A percentile compares a stretch with the other conserved stretches of the same genome.
Conservation (phyloP, 2,113 vertebrate species). For the Mesoclemmys tuberculata region DNA sequence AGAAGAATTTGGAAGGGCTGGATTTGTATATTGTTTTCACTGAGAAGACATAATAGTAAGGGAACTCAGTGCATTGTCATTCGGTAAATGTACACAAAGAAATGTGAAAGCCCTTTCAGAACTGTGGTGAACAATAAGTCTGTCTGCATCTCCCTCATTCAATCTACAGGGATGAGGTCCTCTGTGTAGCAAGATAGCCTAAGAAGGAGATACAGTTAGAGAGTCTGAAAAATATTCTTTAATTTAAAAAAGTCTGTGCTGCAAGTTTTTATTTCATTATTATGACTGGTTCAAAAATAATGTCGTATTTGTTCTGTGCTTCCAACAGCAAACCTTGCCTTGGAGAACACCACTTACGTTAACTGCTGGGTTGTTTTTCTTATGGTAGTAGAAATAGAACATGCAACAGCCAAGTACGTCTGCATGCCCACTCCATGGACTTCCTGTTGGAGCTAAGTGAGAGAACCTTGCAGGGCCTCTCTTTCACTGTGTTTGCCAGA, state of each 20-base stretch:
- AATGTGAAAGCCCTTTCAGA: not conserved
- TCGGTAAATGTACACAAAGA: not conserved
- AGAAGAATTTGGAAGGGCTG: not conserved
- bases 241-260: not conserved
- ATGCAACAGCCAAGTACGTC: not conserved
- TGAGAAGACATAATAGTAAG: not conserved
- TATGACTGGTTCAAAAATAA: not conserved
- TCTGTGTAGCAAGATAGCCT: not conserved
- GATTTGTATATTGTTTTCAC: not conserved
- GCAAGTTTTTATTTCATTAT: not conserved
- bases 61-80: not conserved
- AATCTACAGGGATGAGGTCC: not conserved
- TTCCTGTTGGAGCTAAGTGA: not conserved
- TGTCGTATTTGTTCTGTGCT: not conserved
- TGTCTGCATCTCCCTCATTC: not conserved
- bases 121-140: not conserved
- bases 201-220: not conserved
- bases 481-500: not conserved
- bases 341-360: not conserved
- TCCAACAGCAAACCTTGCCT: constrained; percentile 4
- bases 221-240: constrained; percentile 6
- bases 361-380: not conserved
- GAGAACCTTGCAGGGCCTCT: not conserved
- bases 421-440: not conserved
- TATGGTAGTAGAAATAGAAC: not conserved